These are phyloP conservation scores for Lutjanus erythropterus DNA, from an alignment of 2,113 vertebrate species.

Conservation along the genomic window DNA sequence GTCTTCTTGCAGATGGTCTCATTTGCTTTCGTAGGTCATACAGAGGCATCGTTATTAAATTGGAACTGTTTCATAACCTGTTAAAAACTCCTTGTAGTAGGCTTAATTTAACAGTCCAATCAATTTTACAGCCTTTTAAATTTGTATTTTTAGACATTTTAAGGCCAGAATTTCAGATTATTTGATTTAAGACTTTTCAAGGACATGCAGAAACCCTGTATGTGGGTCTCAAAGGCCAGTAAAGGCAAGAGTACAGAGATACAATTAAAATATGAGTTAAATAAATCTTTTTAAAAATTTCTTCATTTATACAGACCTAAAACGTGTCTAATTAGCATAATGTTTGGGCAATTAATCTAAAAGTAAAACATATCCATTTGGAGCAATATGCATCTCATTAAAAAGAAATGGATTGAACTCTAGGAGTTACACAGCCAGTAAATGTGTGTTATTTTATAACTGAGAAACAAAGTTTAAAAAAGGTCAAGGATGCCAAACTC, in stretches of 20 bases:
- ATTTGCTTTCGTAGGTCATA: too few species aligned
- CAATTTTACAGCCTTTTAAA: too few species aligned
- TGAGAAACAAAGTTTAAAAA: conserved; percentile 23
- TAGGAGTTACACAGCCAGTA: background rate
- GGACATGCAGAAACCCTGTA: too few species aligned
- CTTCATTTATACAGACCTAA: background rate
- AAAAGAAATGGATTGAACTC: background rate
- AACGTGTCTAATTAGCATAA: background rate
- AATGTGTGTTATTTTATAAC: conserved; percentile 15
- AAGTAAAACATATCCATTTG: background rate
- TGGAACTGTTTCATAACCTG: too few species aligned
- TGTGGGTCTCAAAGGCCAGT: background rate
- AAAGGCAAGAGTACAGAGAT: background rate
- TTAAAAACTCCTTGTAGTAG: too few species aligned
- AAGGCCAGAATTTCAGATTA: too few species aligned
- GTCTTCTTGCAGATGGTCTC: too few species aligned
- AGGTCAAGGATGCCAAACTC: conserved; percentile 8
- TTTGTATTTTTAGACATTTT: too few species aligned
- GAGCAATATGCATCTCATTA: conserved; percentile 20
- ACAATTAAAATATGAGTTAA: background rate
- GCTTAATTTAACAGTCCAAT: too few species aligned
- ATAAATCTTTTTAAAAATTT: background rate
- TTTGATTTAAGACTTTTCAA: too few species aligned
- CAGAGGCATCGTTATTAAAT: too few species aligned
- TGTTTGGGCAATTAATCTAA: background rate